Evolutionary conservation across 1,140 invertebrate genomes (phyloP).

Genomic region (Caerostris extrusa): DNA sequence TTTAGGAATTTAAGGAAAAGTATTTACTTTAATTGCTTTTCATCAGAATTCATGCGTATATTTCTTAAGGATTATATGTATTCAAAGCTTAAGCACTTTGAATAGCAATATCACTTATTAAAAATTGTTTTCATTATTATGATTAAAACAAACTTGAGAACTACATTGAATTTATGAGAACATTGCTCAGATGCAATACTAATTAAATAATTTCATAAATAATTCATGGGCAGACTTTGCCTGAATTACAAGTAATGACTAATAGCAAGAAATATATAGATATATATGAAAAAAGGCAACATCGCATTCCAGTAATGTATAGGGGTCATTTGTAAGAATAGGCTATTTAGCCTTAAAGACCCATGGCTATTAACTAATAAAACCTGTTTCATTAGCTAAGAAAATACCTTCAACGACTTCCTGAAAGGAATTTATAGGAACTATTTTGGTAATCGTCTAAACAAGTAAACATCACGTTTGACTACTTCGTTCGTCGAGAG

Average conservation of each 20-base stretch:
- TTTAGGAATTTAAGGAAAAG: too few relatives aligned
- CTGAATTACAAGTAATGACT: not conserved
- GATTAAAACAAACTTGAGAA: not conserved
- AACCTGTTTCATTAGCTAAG: slow-evolving; percentile 17
- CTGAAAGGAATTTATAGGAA: not conserved
- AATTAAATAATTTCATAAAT: not conserved
- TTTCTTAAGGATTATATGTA: too few relatives aligned
- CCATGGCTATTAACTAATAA: not conserved
- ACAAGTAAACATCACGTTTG: slow-evolving; percentile 15
- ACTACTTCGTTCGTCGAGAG: not conserved
- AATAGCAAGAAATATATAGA: not conserved
- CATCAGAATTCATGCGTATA: too few relatives aligned
- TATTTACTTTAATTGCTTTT: too few relatives aligned
- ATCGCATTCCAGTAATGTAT: slow-evolving; percentile 27
- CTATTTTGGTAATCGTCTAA: slow-evolving; percentile 1
- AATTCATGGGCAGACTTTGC: not conserved
- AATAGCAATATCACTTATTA: too few relatives aligned
- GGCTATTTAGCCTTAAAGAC: slow-evolving; percentile 15
- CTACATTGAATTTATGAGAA: not conserved
- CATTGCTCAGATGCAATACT: not conserved
- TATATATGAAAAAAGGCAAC: not conserved
- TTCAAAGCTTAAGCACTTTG: too few relatives aligned
- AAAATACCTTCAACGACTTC: not conserved
- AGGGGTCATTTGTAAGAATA: slow-evolving; percentile 31
- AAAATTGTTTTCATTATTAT: not conserved